Base-by-base conservation (phyloP, 2,797 vertebrate genomes). In the Sebastes vulpes region DNA sequence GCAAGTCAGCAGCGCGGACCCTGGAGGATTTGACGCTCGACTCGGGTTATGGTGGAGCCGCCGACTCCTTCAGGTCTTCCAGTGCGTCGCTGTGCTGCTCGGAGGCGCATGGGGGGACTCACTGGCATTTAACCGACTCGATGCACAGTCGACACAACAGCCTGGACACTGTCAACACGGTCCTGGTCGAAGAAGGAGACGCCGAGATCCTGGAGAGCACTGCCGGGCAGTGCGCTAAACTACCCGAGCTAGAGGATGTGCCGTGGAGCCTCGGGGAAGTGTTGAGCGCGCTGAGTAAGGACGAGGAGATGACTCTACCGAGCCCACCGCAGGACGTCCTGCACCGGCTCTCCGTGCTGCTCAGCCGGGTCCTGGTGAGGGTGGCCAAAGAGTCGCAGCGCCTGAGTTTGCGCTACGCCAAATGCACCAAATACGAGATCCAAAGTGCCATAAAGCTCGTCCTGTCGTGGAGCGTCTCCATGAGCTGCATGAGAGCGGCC, bases 21-120 rank as follows among this genome's bases (percentile, higher is more conserved):
- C 97, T 99, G 97, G 98, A 99, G 97, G 98, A 99, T 95, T 97
- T 99, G 94, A 99, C 98, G 90, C 97, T 99, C 84, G 98, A 99
- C 95, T 99, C 98, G 91, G 98, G 98, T 95, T 99, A 99, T 97
- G 98, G 98, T 97, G 98, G 98, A 89, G 97, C 98, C 90, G 98
- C 97, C 71, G 98, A 99, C 96, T 99, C 98, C 88, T 97, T 99
- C 94, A 96, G 98, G 86, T 99, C 98, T 82, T 99, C 98, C 95
- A 99, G 97, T 94, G 96, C 98, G 96, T 99, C 98, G 91, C 96
- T 99, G 95, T 98, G 98, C 95, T 97, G 97, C 94, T 99, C 98
- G 78, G 98, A 98, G 96, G 97, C 98, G 84, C 97, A 98, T 95
- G 96, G 96, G 84, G 91, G 94, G 84, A 95, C 93, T 95, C 93